phyloP scores from a whole-genome alignment of 2,797 vertebrate species.

The Tympanoctomys barrerae region DNA sequence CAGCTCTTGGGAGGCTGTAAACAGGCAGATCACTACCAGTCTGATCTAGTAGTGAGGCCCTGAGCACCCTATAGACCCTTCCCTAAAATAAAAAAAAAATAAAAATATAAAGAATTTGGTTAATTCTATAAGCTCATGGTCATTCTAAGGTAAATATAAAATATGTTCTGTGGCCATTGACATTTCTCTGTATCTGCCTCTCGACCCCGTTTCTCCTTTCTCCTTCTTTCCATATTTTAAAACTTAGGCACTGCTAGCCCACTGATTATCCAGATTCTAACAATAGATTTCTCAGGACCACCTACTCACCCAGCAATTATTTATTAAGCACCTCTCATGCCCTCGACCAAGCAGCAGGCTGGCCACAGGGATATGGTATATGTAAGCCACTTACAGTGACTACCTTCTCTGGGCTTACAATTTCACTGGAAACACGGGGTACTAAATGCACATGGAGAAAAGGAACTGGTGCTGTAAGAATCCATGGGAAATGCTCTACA shows the following conservation, averaged over 20 bases:
- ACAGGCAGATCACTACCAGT: no score
- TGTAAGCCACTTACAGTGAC: background rate
- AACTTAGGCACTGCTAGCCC: background rate
- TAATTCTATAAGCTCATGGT: background rate
- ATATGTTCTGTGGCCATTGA: slow-evolving; percentile 27
- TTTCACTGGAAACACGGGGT: background rate
- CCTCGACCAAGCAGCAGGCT: background rate
- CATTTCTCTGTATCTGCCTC: background rate
- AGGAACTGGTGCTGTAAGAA: no score
- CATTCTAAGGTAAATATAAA: slow-evolving; percentile 30
- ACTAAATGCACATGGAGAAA: background rate
- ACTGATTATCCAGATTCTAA: background rate
- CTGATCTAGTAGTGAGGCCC: no score
- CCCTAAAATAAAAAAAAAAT: no score
- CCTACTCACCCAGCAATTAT: background rate
- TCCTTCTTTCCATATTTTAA: background rate
- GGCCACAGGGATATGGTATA: background rate
- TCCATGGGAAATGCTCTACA: background rate
- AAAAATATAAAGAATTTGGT: background rate
- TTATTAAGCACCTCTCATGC: background rate
- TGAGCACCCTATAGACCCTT: no score
- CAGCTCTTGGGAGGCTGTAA: no score
- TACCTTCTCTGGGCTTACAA: background rate
- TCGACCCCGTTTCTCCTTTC: background rate
- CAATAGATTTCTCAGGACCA: background rate